Evolutionary conservation across 2,797 vertebrate genomes (phyloP).

Genomic region (Glossophaga mutica): DNA sequence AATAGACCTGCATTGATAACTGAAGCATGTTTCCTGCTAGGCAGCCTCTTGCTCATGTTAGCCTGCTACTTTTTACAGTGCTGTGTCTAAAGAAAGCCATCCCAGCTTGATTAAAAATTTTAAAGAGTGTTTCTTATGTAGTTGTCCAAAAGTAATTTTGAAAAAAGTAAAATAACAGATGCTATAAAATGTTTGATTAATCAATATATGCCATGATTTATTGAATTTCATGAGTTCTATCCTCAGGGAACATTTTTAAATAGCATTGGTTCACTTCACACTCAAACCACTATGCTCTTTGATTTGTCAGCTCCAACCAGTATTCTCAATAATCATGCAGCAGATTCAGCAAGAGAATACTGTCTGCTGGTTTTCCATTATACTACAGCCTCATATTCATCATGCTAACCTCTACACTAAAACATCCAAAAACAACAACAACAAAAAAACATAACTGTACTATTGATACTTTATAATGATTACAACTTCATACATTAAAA

Average conservation of each 20-base stretch:
- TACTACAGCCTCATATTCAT: neutral
- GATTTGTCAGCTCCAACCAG: neutral
- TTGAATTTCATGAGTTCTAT: neutral
- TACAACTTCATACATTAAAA: neutral
- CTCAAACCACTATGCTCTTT: neutral
- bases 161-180: conserved; percentile 35
- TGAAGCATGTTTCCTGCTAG: conserved; percentile 64
- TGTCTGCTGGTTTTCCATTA: neutral
- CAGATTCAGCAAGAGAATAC: neutral
- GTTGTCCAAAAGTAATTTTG: conserved; percentile 27
- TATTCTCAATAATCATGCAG: neutral
- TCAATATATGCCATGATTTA: neutral
- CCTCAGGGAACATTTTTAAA: neutral
- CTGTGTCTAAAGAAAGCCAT: neutral
- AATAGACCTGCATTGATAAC: conserved; percentile 66
- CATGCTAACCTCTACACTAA: neutral
- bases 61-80: conserved; percentile 27
- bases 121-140: neutral
- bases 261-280: neutral
- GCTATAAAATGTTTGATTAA: neutral
- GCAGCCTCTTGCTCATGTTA: conserved; percentile 24
- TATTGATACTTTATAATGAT: neutral
- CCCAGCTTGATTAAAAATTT: neutral
- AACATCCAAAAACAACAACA: neutral
- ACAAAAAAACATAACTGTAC: neutral